Evolutionary conservation across 1,140 invertebrate species (phyloP), one percentile per base, ranked within the genome.

Genomic region (Luehdorfia chinensis): DNA sequence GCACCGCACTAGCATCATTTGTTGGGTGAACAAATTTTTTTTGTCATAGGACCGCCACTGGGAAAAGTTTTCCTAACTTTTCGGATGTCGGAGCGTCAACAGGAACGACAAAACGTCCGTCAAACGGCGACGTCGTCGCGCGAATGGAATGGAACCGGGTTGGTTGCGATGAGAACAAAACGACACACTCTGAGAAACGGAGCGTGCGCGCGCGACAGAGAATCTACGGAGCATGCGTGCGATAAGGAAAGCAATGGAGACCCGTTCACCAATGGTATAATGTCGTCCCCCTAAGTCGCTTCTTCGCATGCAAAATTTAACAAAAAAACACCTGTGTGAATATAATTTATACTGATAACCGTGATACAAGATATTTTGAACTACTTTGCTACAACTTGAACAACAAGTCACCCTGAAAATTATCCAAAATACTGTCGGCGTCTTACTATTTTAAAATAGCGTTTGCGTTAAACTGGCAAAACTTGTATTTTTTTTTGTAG

Each of bases 11-110:
- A 23, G 11, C 14, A 28, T 28, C 37, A 43, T 43, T 43, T 63
- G 43, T 53, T 37, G 58, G 47, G 28, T 31, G 49, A 47, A 50
- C 57, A 56, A 60, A 55, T 66, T 53, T 65, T 55, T 58, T 66
- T 59, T 39, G 55, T 47, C 54, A 36, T 58, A 58, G 61, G 63
- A 63, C 62, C 65, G 59, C 64, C 56, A 47, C 32, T 59, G 47
- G 61, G 59, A 73, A 73, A 81, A 79, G 75, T 78, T 43, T 80
- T 41, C 41, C 47, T 74, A 77, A 76, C 73, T 84, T 83, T 79
- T 78, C 74, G 70, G 66, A 63, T 69, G 60, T 64, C 58, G 47
- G 47, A 55, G 34, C 39, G 47, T 44, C 47, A 46, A 51, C 66
- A 59, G 54, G 37, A 6, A 31, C 41, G 23, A 59, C 45, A 72